Conservation (phyloP, 1,140 invertebrate genomes). For the Contarinia nasturtii region DNA sequence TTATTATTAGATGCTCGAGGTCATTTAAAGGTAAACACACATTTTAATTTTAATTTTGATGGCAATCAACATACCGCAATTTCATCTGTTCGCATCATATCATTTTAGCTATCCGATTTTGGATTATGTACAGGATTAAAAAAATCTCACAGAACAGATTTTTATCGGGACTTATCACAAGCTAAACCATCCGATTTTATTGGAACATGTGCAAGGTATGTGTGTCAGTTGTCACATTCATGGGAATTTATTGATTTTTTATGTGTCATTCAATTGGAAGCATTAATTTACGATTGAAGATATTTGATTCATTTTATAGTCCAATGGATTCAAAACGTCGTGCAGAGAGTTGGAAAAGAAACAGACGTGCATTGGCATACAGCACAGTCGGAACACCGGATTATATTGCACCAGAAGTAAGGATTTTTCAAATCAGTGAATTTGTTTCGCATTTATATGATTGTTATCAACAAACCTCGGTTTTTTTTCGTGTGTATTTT, state of each 20-base stretch:
- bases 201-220: constrained; percentile 22
- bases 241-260: background rate
- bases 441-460: background rate
- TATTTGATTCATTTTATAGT: constrained; percentile 24
- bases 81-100: no score
- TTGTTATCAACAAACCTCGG: background rate
- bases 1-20: constrained; percentile 91
- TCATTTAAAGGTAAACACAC: constrained; percentile 72
- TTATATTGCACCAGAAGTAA: constrained; percentile 85
- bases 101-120: constrained; percentile 60
- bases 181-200: constrained; percentile 84
- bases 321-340: constrained; percentile 91
- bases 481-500: no score
- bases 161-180: constrained; percentile 94
- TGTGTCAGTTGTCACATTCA: no score
- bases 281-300: background rate
- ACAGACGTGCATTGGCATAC: constrained; percentile 78
- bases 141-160: constrained; percentile 97
- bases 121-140: constrained; percentile 97
- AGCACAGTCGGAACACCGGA: constrained; percentile 98
- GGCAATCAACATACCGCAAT: background rate
- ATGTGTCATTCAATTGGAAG: background rate
- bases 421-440: background rate
- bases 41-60: background rate
- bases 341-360: constrained; percentile 97